Conservation (phyloP, 2,888 invertebrate species). For the Chloromyia formosa region DNA sequence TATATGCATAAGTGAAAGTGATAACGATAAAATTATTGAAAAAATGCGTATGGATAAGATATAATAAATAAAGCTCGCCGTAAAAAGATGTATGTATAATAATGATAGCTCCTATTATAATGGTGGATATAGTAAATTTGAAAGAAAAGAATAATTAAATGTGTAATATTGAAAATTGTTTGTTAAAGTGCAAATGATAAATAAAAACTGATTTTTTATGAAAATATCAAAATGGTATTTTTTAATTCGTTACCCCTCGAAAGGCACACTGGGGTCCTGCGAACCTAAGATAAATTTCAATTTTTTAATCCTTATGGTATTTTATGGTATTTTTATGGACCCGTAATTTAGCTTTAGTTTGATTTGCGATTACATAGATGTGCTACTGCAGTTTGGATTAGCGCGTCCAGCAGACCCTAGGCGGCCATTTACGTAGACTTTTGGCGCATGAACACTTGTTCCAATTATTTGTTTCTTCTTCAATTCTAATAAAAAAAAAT, state of each 20-base stretch:
- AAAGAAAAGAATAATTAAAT: conserved; percentile 11
- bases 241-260: not conserved
- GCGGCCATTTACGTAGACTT: too few species aligned
- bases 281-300: too few species aligned
- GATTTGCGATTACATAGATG: too few species aligned
- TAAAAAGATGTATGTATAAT: conserved; percentile 18
- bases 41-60: not conserved
- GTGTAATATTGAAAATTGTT: conserved; percentile 32
- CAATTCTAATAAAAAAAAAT: too few species aligned
- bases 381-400: too few species aligned
- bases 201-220: conserved; percentile 19
- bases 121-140: not conserved
- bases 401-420: too few species aligned
- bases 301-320: too few species aligned
- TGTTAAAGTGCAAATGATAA: conserved; percentile 26
- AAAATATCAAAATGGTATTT: not conserved
- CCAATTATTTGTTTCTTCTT: too few species aligned
- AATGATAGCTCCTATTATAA: not conserved
- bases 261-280: too few species aligned
- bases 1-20: conserved; percentile 28
- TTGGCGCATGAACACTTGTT: too few species aligned
- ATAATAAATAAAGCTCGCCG: not conserved
- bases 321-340: too few species aligned
- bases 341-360: too few species aligned
- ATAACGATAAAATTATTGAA: conserved; percentile 27